Conservation (phyloP, 2,797 vertebrate species). For the Eleutherodactylus coqui region DNA sequence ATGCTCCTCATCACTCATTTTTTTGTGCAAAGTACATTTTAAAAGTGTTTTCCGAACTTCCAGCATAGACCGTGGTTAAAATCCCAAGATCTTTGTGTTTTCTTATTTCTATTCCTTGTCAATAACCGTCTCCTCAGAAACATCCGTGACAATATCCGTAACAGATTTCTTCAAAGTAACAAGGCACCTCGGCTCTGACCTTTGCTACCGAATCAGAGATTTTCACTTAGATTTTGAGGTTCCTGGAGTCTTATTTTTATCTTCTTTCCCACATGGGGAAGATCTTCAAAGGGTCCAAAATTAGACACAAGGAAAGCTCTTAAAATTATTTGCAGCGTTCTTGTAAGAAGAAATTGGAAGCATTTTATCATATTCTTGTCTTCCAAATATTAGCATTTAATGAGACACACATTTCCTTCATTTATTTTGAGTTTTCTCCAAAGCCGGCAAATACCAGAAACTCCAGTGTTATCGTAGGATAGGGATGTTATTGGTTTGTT, state of each 20-base stretch:
- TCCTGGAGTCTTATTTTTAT: slow-evolving; percentile 47
- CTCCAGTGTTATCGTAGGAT: slow-evolving; percentile 85
- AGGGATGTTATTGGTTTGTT: slow-evolving; percentile 90
- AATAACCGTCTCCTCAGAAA: slow-evolving; percentile 32
- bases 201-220: slow-evolving; percentile 44
- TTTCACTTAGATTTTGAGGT: slow-evolving; percentile 35
- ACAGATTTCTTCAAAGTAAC: slow-evolving; percentile 43
- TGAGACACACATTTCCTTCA: slow-evolving; percentile 92
- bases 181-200: slow-evolving; percentile 25
- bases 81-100: slow-evolving; percentile 18
- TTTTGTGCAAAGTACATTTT: not conserved
- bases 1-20: not conserved
- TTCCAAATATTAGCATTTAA: slow-evolving; percentile 93
- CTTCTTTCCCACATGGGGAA: slow-evolving; percentile 51
- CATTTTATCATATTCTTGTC: slow-evolving; percentile 77
- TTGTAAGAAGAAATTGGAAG: slow-evolving; percentile 71
- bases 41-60: no score
- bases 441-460: slow-evolving; percentile 84
- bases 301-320: slow-evolving; percentile 56
- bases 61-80: not conserved
- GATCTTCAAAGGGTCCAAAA: slow-evolving; percentile 58
- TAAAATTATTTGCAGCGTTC: slow-evolving; percentile 63
- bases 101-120: slow-evolving; percentile 25
- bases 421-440: slow-evolving; percentile 85
- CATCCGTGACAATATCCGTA: slow-evolving; percentile 53